A percentile compares a stretch with the other conserved stretches of the same genome.
Conservation (phyloP, 2,888 invertebrate species). For the Andricus quercusramuli region DNA sequence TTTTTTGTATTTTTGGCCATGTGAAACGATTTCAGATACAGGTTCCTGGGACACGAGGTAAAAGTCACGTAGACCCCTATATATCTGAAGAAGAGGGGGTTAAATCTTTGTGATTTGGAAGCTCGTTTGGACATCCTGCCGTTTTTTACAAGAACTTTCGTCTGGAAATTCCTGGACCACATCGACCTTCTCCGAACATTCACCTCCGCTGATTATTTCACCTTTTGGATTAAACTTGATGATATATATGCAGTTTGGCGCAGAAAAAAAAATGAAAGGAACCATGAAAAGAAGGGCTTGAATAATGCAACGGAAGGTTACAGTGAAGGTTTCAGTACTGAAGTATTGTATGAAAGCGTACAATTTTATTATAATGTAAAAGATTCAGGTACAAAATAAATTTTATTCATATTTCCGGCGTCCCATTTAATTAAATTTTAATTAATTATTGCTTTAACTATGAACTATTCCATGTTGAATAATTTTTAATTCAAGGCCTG, state of each 20-base stretch:
- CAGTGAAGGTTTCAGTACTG: background rate
- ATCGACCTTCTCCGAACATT: background rate
- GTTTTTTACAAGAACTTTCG: background rate
- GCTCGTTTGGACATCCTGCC: background rate
- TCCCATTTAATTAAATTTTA: too few relatives aligned
- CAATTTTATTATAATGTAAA: too few relatives aligned
- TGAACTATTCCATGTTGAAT: too few relatives aligned
- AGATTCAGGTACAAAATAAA: too few relatives aligned
- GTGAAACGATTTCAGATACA: background rate
- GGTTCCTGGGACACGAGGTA: background rate
- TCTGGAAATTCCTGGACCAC: background rate
- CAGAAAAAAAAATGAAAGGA: background rate
- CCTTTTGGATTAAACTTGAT: background rate
- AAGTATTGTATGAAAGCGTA: background rate
- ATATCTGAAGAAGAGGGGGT: background rate
- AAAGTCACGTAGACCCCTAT: background rate
- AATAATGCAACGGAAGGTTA: background rate
- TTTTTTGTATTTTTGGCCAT: background rate
- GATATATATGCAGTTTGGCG: background rate
- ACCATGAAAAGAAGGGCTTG: background rate
- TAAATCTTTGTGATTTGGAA: background rate
- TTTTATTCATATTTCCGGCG: too few relatives aligned
- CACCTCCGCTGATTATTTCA: background rate
- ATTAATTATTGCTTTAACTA: too few relatives aligned
- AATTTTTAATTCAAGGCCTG: too few relatives aligned